These are phyloP conservation scores for Tapirus indicus DNA, from an alignment of 2,797 vertebrate genomes.

Conservation along the genomic window DNA sequence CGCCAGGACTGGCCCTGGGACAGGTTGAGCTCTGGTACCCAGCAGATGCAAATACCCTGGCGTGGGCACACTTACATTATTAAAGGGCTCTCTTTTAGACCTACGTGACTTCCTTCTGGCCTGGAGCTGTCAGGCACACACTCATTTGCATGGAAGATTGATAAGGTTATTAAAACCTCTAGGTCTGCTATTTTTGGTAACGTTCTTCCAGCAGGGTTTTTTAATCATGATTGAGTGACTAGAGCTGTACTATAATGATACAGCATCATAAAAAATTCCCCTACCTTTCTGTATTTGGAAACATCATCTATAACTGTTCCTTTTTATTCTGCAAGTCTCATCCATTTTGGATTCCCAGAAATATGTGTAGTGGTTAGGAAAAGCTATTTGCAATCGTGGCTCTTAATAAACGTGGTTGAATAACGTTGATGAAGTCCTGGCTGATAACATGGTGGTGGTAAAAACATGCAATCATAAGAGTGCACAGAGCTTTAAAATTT, in stretches of 20 bases:
- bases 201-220: not conserved
- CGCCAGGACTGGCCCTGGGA: not conserved
- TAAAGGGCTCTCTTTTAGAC: conserved; percentile 33
- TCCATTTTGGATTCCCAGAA: not conserved
- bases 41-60: not conserved
- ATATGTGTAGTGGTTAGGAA: not conserved
- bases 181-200: conserved; percentile 68
- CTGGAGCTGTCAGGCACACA: not conserved
- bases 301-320: not conserved
- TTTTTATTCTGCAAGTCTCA: not conserved
- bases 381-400: not conserved
- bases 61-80: not conserved
- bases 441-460: rapidly evolving
- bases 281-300: conserved; percentile 24
- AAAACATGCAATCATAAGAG: rapidly evolving
- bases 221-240: not conserved
- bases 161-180: conserved; percentile 58
- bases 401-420: not conserved
- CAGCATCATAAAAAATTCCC: not conserved
- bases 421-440: not conserved
- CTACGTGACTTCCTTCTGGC: not conserved
- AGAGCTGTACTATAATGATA: not conserved
- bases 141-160: conserved; percentile 49
- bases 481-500: not conserved
- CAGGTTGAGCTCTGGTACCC: not conserved